Base-by-base conservation (phyloP, 2,113 vertebrate genomes). In the Brienomyrus longianalis region DNA sequence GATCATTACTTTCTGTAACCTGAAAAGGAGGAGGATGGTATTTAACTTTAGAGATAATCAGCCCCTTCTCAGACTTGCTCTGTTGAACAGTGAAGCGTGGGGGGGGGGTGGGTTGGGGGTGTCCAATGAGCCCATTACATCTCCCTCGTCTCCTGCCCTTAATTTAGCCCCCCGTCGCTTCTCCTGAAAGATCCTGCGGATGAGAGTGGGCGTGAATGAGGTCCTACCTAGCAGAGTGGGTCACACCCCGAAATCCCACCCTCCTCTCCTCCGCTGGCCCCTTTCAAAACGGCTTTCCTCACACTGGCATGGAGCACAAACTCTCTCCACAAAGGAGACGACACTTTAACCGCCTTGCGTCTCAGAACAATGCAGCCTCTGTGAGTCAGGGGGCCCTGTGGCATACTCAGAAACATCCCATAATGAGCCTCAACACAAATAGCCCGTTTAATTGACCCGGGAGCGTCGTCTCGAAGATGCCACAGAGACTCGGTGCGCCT, bases 11-110 rank as follows among this genome's bases (percentile, higher is more conserved):
- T 62, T 83, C 43, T 21, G 70, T 5, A 51, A 47, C 66, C 3
- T 35, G 23, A 83, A 23, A 80, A 48, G 43, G 50, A 89, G 23
- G 88, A 52, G 77, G 90, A 23, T 87, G 89, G 89, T 35, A 13
- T 85, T 23, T 56, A 62, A 88, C 88, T 86, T 19, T 39, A 31
- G 88, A n/a, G 39, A 87, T 27, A 91, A 90, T 92, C 89, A 90
- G 23, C 23, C 80, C 19, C 77, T 27, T 83, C n/a, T 89, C 8
- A 52, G 88, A 39, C 48, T 48, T 10, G 48, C 48, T 39, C 48
- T 35, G 31, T 17, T 51, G 21, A 19, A 51, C 74, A 59, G 35
- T 9, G 35, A 84, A 19, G 13, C 11, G 7, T 54, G 52, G 19
- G 23, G 35, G 39, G 23, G 51, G 31, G n/a, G n/a, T n/a, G n/a